Conservation (phyloP, 2,888 invertebrate species). For the Elegia similella region DNA sequence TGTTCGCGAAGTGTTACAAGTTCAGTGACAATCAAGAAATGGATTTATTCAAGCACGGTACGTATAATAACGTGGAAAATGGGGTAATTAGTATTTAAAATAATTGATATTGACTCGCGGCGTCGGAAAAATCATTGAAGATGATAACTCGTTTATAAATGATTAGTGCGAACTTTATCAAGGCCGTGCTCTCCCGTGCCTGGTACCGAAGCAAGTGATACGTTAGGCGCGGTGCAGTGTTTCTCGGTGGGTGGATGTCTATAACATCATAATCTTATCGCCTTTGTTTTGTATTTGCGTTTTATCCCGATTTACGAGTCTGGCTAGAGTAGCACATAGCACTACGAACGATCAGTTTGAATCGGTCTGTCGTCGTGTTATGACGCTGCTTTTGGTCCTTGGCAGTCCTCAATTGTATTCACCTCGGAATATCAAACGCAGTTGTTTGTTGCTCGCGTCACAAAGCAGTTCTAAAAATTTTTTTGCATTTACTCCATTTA, state of each 20-base stretch:
- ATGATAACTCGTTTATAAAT: slow-evolving; percentile 23
- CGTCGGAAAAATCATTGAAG: background rate
- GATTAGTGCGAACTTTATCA: slow-evolving; percentile 63
- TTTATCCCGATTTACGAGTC: slow-evolving; percentile 5
- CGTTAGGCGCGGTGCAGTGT: slow-evolving; percentile 35
- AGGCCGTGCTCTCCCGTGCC: slow-evolving; percentile 72
- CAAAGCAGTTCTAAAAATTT: background rate
- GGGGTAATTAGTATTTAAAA: slow-evolving; percentile 11
- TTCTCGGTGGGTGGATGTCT: slow-evolving; percentile 64
- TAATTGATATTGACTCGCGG: background rate
- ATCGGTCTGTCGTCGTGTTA: slow-evolving; percentile 25
- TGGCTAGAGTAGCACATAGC: background rate
- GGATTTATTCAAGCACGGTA: slow-evolving; percentile 62
- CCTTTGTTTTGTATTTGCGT: slow-evolving; percentile 19
- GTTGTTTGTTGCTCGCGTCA: background rate
- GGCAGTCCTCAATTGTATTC: background rate
- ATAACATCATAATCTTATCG: slow-evolving; percentile 55
- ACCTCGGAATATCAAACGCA: background rate
- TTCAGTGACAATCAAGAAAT: slow-evolving; percentile 30
- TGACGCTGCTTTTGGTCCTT: slow-evolving; percentile 13
- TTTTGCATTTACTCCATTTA: no score
- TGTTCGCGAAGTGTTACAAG: background rate
- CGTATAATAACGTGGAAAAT: slow-evolving; percentile 14
- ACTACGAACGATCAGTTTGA: slow-evolving; percentile 15
- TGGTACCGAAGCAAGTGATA: slow-evolving; percentile 51